A percentile compares a stretch with the other conserved stretches of the same genome.
Conservation (phyloP, 2,113 vertebrate genomes). For the Nothobranchius kuhntae region DNA sequence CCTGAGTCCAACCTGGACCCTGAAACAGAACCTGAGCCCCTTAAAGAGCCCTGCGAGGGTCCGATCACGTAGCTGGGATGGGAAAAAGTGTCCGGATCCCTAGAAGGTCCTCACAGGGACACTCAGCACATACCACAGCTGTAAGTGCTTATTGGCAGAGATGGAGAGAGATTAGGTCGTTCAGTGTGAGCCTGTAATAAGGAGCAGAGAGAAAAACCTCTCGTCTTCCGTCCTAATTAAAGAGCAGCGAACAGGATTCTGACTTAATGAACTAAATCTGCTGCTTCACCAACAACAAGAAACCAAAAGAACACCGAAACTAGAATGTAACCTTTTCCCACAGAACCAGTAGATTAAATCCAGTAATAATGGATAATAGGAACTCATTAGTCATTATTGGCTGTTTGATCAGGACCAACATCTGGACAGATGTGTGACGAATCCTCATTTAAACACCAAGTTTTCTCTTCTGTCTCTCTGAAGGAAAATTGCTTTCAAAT, state of each 20-base stretch:
- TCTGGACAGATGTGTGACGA: too few relatives aligned
- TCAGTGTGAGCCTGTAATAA: conserved; percentile 49
- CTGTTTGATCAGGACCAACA: too few relatives aligned
- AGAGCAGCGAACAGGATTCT: conserved; percentile 12
- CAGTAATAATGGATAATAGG: too few relatives aligned
- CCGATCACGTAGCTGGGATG: neutral
- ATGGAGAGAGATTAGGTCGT: conserved; percentile 39
- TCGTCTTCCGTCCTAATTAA: conserved; percentile 44
- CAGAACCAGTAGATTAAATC: too few relatives aligned
- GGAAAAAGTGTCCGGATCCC: neutral
- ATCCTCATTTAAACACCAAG: too few relatives aligned
- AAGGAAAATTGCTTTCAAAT: too few relatives aligned
- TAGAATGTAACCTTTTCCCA: too few relatives aligned
- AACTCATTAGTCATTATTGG: too few relatives aligned
- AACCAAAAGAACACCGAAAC: too few relatives aligned
- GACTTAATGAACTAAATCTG: conserved; percentile 41
- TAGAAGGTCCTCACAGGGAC: conserved; percentile 1
- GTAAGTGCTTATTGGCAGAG: conserved; percentile 54
- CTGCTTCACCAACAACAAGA: conserved; percentile 6
- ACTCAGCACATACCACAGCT: conserved; percentile 37
- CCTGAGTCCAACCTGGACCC: neutral
- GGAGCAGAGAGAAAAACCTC: conserved; percentile 30
- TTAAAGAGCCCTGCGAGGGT: fast-evolving
- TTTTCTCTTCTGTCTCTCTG: too few relatives aligned
- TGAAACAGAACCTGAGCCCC: neutral